These are phyloP conservation scores for Trichacis sp. DNA, from an alignment of 2,888 invertebrate species.

Conservation along the genomic window DNA sequence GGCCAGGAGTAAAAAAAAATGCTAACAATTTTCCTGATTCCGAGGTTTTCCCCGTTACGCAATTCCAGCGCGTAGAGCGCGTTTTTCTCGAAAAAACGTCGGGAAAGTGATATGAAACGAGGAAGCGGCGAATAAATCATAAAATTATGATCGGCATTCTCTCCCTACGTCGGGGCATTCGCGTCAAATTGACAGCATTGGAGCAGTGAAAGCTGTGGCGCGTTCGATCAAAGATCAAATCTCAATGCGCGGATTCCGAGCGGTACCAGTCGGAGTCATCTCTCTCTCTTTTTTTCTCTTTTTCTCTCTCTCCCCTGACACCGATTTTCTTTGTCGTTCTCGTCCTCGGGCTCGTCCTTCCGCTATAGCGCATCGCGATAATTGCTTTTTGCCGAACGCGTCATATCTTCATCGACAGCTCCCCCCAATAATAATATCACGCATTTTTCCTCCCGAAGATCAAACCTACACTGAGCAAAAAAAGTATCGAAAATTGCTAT, in stretches of 20 bases:
- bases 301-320: conserved; percentile 18
- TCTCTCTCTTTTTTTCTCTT: neutral
- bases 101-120: neutral
- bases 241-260: neutral
- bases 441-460: too few species aligned
- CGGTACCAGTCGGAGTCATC: conserved; percentile 6
- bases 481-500: too few species aligned
- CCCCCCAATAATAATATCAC: too few species aligned
- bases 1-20: too few species aligned
- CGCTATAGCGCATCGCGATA: conserved; percentile 42
- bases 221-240: neutral
- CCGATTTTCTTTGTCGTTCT: conserved; percentile 36
- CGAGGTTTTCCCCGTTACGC: neutral
- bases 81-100: neutral
- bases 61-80: neutral
- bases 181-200: neutral
- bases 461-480: too few species aligned
- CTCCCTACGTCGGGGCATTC: neutral
- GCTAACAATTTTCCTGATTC: neutral
- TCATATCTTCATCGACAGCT: too few species aligned
- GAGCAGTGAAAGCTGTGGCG: conserved; percentile 7
- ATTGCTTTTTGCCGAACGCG: too few species aligned
- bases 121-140: neutral
- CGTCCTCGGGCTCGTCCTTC: conserved; percentile 43
- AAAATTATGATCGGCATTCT: neutral